Percentiles rank a stretch among this genome's conserved stretches.
Evolutionary conservation across 2,113 vertebrate species (phyloP).

Genomic region (Dendropsophus ebraccatus): DNA sequence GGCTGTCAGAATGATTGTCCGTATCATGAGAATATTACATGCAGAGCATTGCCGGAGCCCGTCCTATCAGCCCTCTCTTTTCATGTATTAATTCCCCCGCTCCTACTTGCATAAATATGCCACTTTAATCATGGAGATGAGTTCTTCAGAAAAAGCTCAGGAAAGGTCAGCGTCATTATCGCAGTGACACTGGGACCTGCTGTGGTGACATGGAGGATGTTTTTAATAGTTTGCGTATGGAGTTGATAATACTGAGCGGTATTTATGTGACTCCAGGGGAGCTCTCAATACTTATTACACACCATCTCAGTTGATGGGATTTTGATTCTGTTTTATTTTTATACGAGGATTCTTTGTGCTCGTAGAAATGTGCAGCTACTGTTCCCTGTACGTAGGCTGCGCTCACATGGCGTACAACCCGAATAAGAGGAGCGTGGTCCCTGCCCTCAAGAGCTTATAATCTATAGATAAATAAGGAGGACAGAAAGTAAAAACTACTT

Average conservation of each 20-base stretch:
- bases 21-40: neutral
- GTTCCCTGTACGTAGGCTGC: neutral
- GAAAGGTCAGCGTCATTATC: conserved; percentile 44
- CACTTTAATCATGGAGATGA: conserved; percentile 49
- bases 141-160: conserved; percentile 22
- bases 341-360: neutral
- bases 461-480: too few species aligned
- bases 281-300: conserved; percentile 32
- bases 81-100: conserved; percentile 32
- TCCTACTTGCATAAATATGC: conserved; percentile 36
- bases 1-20: conserved; percentile 8
- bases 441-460: too few species aligned
- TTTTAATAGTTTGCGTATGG: conserved; percentile 34
- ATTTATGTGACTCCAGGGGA: conserved; percentile 38
- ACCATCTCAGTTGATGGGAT: conserved; percentile 35
- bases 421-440: too few species aligned
- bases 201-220: conserved; percentile 7
- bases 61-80: conserved; percentile 13
- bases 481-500: too few species aligned
- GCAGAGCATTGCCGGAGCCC: neutral
- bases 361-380: neutral
- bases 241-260: conserved; percentile 15
- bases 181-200: conserved; percentile 10
- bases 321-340: conserved; percentile 3
- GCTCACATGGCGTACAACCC: too few species aligned